Percentiles rank a stretch among this genome's conserved stretches.
phyloP scores from a whole-genome alignment of 2,797 vertebrate species.

The Ceryle rudis region DNA sequence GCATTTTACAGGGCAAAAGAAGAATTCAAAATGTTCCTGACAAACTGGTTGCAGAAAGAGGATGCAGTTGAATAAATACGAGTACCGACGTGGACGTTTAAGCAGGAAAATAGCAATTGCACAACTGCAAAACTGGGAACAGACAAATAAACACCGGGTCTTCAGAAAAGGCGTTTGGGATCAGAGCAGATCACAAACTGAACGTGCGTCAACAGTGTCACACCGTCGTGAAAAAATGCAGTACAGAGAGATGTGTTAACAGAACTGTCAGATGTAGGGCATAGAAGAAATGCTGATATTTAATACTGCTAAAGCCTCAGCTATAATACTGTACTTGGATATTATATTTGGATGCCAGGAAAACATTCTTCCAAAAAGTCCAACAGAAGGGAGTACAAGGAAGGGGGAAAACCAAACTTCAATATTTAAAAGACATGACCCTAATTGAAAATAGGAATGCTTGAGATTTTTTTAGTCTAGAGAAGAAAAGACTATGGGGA shows the following conservation, averaged over 20 bases:
- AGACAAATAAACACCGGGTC: neutral
- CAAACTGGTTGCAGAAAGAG: slow-evolving; percentile 18
- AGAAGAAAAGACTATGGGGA: neutral
- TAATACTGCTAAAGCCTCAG: neutral
- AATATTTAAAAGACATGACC: neutral
- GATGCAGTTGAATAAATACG: neutral
- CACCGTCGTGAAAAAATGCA: neutral
- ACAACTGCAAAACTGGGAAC: neutral
- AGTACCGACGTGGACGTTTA: neutral
- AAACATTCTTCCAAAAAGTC: neutral
- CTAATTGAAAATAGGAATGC: neutral
- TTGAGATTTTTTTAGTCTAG: neutral
- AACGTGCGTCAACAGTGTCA: neutral
- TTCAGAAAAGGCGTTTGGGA: slow-evolving; percentile 1
- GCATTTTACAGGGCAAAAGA: neutral
- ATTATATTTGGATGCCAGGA: neutral
- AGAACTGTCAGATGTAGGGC: slow-evolving; percentile 52
- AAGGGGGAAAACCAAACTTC: fast-evolving
- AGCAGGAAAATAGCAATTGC: neutral
- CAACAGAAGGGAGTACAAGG: neutral
- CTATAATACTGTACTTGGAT: neutral
- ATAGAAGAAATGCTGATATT: neutral
- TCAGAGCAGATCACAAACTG: neutral
- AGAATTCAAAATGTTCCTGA: neutral
- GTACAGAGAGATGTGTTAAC: neutral